A percentile compares a stretch with the other conserved stretches of the same genome.
Evolutionary conservation across 1,140 invertebrate species (phyloP).

Genomic region (Zaprionus inermis): DNA sequence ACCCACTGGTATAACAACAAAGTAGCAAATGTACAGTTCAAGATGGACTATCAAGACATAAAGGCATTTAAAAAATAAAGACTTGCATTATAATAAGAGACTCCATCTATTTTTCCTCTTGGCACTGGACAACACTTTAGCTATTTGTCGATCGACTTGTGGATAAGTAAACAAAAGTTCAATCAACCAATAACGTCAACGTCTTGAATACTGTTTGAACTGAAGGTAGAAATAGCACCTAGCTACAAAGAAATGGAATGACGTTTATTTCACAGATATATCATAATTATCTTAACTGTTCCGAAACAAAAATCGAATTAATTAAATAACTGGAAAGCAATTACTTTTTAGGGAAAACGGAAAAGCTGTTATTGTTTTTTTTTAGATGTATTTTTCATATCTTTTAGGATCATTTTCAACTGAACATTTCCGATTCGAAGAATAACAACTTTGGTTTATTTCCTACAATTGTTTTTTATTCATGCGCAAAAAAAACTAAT

Average conservation of each 20-base stretch:
- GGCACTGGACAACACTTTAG: background rate
- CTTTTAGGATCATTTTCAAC: background rate
- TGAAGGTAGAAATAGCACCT: background rate
- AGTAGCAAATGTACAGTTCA: too few relatives aligned
- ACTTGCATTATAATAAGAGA: too few relatives aligned
- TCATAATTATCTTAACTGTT: background rate
- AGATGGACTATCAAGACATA: too few relatives aligned
- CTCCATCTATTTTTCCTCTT: too few relatives aligned
- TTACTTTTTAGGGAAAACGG: too few relatives aligned
- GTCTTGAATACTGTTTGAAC: background rate
- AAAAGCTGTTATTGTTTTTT: background rate
- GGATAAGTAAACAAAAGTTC: conserved; percentile 1
- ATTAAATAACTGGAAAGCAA: background rate
- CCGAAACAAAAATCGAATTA: background rate
- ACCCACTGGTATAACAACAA: too few relatives aligned
- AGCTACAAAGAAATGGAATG: background rate
- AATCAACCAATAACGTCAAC: background rate
- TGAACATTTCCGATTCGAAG: background rate
- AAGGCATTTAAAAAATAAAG: too few relatives aligned
- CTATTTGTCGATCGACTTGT: background rate
- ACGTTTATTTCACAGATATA: background rate
- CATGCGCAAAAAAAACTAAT: conserved; percentile 8
- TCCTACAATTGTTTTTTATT: conserved; percentile 7
- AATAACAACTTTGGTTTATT: background rate
- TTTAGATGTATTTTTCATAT: background rate